A percentile compares a stretch with the other conserved stretches of the same genome.
These are phyloP conservation scores for Gryllus longicercus DNA, from an alignment of 2,888 invertebrate genomes.

Conservation along the genomic window DNA sequence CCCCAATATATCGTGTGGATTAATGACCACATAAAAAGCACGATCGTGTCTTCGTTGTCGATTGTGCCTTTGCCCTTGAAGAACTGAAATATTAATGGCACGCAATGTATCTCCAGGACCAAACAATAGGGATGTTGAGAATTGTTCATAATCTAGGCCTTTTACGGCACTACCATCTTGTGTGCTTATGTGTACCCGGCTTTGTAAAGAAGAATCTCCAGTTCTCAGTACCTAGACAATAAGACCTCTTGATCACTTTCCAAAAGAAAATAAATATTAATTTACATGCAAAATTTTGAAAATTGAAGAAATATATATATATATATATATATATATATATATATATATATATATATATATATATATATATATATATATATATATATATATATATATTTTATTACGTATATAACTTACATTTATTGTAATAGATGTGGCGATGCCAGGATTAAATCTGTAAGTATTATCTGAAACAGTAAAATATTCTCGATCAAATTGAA, in stretches of 20 bases:
- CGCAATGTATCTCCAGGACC: slow-evolving; percentile 1
- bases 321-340: too few relatives aligned
- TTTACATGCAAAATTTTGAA: too few relatives aligned
- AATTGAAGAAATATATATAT: too few relatives aligned
- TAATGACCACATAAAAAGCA: slow-evolving; percentile 19
- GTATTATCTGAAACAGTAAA: not conserved
- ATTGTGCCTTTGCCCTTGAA: not conserved
- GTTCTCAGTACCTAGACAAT: slow-evolving; percentile 18
- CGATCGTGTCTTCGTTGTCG: not conserved
- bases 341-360: too few relatives aligned
- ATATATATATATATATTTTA: too few relatives aligned
- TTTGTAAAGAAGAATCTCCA: slow-evolving; percentile 1
- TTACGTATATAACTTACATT: slow-evolving; percentile 3
- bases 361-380: too few relatives aligned
- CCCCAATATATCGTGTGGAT: not conserved
- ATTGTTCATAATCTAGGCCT: slow-evolving; percentile 21
- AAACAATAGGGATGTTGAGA: slow-evolving; percentile 20
- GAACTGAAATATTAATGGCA: too few relatives aligned
- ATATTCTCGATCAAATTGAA: slow-evolving; percentile 20
- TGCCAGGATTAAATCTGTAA: not conserved
- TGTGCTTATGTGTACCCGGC: slow-evolving; percentile 18
- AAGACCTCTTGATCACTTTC: not conserved
- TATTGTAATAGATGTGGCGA: slow-evolving; percentile 19
- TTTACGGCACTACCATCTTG: slow-evolving; percentile 10
- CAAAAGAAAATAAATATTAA: too few relatives aligned